These are phyloP conservation scores for Penaeus indicus DNA, from an alignment of 1,140 invertebrate species.

Conservation along the genomic window DNA sequence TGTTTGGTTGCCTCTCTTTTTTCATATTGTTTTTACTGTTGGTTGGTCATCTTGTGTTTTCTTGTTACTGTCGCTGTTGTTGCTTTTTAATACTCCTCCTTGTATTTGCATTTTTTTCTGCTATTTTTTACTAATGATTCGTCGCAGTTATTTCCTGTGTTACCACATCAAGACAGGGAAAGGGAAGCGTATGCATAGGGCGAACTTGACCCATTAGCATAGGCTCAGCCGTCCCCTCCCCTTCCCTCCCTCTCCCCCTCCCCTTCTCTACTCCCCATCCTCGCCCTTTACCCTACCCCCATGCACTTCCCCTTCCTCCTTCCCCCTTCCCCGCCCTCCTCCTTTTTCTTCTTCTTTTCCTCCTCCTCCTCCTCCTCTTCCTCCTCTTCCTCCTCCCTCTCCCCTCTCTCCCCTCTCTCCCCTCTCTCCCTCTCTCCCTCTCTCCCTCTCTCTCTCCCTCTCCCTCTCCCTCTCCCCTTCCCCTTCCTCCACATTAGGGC, in stretches of 20 bases:
- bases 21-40: too few species aligned
- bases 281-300: neutral
- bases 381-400: neutral
- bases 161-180: too few species aligned
- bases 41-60: too few species aligned
- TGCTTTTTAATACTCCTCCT: too few species aligned
- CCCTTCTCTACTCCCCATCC: neutral
- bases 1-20: too few species aligned
- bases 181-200: too few species aligned
- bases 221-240: conserved; percentile 1
- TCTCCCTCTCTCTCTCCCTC: neutral
- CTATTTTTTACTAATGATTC: too few species aligned
- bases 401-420: neutral
- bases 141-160: too few species aligned
- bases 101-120: too few species aligned
- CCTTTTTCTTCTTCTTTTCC: neutral
- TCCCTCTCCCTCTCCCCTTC: neutral
- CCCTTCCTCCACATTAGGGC: neutral
- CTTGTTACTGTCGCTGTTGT: too few species aligned
- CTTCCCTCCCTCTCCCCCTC: too few species aligned
- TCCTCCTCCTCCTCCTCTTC: neutral
- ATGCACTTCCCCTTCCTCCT: conserved; percentile 7
- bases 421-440: neutral
- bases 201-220: neutral
- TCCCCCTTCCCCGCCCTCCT: neutral